Evolutionary conservation across 2,113 vertebrate genomes (phyloP).

Genomic region (Montifringilla adamsi): DNA sequence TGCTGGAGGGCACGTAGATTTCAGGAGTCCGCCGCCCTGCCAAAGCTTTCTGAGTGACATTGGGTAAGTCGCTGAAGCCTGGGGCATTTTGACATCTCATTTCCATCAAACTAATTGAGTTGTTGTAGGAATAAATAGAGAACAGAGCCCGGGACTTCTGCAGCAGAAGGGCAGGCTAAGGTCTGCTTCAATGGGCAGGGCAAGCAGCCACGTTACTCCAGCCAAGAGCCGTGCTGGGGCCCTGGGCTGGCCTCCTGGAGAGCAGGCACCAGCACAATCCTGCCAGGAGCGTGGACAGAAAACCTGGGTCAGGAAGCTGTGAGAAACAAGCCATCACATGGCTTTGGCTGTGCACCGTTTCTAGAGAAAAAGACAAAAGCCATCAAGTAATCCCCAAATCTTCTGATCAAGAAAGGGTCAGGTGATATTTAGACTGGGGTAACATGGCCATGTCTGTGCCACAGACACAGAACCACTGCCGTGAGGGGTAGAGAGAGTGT

Average conservation of each 20-base stretch:
- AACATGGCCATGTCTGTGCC: fast-evolving
- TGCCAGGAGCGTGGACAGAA: neutral
- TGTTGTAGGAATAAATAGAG: slow-evolving; percentile 44
- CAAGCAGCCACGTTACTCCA: neutral
- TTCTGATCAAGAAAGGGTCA: neutral
- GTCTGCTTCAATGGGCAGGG: neutral
- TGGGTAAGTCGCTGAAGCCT: slow-evolving; percentile 20
- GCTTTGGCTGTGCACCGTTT: neutral
- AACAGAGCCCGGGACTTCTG: neutral
- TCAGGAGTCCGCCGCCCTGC: neutral
- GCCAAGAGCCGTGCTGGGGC: fast-evolving
- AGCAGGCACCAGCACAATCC: neutral
- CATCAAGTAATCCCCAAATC: neutral
- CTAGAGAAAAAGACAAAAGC: neutral
- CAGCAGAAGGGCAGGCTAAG: neutral
- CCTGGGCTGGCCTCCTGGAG: neutral
- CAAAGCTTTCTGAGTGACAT: slow-evolving; percentile 17
- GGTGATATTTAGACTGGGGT: neutral
- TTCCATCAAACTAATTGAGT: slow-evolving; percentile 52
- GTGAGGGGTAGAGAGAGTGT: neutral
- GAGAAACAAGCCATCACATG: neutral
- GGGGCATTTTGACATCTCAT: slow-evolving; percentile 48
- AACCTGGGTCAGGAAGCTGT: neutral
- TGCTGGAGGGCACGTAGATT: neutral
- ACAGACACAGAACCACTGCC: neutral